phyloP scores from a whole-genome alignment of 2,797 vertebrate species.

The Enteromius afrohamiltoni region DNA sequence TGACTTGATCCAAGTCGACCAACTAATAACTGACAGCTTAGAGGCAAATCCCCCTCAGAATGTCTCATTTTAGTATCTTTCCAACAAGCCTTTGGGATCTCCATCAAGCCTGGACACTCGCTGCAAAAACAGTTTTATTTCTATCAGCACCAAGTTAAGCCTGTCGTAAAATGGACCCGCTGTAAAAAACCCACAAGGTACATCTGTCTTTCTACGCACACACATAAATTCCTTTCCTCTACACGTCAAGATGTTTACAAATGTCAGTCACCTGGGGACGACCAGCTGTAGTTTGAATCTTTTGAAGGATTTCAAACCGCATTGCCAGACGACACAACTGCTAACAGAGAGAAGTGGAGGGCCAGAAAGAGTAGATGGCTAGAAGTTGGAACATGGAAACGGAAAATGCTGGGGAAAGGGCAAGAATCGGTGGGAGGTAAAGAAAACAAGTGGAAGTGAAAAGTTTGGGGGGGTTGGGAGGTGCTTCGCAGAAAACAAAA shows the following conservation, averaged over 20 bases:
- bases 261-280: conserved; percentile 59
- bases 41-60: not conserved
- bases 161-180: conserved; percentile 19
- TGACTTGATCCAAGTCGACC: conserved; percentile 5
- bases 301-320: conserved; percentile 64
- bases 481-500: conserved; percentile 62
- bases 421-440: conserved; percentile 71
- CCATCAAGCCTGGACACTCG: conserved; percentile 21
- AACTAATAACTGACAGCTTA: conserved; percentile 10
- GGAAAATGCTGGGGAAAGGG: conserved; percentile 71
- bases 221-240: conserved; percentile 55
- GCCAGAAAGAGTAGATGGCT: conserved; percentile 2
- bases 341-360: not conserved
- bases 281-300: conserved; percentile 69
- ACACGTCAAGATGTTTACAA: conserved; percentile 59
- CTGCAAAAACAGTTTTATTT: conserved; percentile 39
- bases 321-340: conserved; percentile 69
- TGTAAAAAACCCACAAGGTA: conserved; percentile 28
- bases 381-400: conserved; percentile 48
- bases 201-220: conserved; percentile 38
- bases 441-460: conserved; percentile 77
- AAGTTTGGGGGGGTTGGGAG: conserved; percentile 65
- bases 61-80: not conserved
- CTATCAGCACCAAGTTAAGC: conserved; percentile 49
- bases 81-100: conserved; percentile 19